phyloP scores from a whole-genome alignment of 1,140 invertebrate species.

The Camponotus vicinus region DNA sequence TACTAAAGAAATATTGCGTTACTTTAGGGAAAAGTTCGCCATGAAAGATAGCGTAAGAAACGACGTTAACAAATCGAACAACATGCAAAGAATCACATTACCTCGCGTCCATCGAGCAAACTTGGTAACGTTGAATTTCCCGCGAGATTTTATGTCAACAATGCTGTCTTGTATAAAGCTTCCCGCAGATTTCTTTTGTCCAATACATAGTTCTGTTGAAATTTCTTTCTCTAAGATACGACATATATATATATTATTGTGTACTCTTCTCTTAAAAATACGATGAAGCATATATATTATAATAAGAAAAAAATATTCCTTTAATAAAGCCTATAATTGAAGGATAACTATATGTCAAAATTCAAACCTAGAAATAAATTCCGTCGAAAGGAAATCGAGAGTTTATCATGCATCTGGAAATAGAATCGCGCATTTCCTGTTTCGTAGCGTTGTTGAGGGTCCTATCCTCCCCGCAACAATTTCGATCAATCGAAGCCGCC shows the following conservation, averaged over 20 bases:
- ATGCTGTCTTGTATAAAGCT: background rate
- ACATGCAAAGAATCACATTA: constrained; percentile 34
- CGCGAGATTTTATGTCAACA: constrained; percentile 12
- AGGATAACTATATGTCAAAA: background rate
- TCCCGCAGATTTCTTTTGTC: background rate
- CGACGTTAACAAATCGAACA: constrained; percentile 6
- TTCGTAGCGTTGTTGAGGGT: background rate
- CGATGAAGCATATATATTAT: background rate
- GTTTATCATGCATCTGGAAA: constrained; percentile 8
- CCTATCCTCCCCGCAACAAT: constrained; percentile 4
- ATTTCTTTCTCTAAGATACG: background rate
- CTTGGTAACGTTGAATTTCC: constrained; percentile 26
- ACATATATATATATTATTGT: background rate
- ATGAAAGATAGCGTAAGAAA: constrained; percentile 16
- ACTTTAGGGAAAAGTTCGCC: background rate
- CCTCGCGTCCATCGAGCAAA: background rate
- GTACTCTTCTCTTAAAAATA: background rate
- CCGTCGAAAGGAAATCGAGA: constrained; percentile 6
- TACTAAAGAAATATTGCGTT: background rate
- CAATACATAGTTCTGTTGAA: background rate
- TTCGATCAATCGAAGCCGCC: constrained; percentile 32
- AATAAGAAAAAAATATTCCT: background rate
- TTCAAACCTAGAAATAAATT: background rate
- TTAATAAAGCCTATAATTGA: background rate
- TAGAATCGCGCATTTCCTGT: constrained; percentile 2